Evolutionary conservation across 2,888 invertebrate genomes (phyloP), one percentile per base, ranked within the genome.

Genomic region (Drosophila koepferae): DNA sequence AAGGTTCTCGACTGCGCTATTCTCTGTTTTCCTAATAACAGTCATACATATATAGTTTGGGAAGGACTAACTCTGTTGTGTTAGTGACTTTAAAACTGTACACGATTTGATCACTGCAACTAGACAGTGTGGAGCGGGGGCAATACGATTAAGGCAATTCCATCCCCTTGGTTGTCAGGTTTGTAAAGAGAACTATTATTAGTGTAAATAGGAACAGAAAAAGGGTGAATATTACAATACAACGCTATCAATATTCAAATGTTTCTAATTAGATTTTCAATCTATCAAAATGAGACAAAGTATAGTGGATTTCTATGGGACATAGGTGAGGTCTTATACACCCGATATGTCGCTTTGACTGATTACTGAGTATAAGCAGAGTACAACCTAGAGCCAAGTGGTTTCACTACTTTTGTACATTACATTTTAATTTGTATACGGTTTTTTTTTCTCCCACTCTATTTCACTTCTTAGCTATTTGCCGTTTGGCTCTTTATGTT

Each of bases 351-450:
- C 58, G 3, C 6, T n/a, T 23, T 28, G 28, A 18, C 3, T 28
- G 28, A n/a, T 3, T 28, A 20, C 31, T 49, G 40, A 9, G 60
- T 49, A 49, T 40, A 18, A 49, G 40, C 65, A 62, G 58, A 73
- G 55, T 43, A 18, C 56, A 56, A 43, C 66, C 48, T 48, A 67
- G 40, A 71, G 61, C 43, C 78, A 80, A 88, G 86, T 77, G 73
- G 88, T 86, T 86, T 60, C 75, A 86, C 88, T 74, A 71, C 88
- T 86, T 85, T 85, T 74, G 76, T 77, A 77, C 66, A 88, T 83
- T 86, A 86, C 81, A 85, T 74, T 83, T 88, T 77, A 85, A 85
- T 85, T 85, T 86, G 77, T 80, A 73, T 80, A 41, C 41, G 18
- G 16, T 31, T 55, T n/a, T 40, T 54, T 28, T 38, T 55, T 74